Evolutionary conservation across 35 echinoderm and acorn worm genomes (phyloP), one percentile per base, ranked within the genome.

Genomic region (Eucidaris tribuloides): DNA sequence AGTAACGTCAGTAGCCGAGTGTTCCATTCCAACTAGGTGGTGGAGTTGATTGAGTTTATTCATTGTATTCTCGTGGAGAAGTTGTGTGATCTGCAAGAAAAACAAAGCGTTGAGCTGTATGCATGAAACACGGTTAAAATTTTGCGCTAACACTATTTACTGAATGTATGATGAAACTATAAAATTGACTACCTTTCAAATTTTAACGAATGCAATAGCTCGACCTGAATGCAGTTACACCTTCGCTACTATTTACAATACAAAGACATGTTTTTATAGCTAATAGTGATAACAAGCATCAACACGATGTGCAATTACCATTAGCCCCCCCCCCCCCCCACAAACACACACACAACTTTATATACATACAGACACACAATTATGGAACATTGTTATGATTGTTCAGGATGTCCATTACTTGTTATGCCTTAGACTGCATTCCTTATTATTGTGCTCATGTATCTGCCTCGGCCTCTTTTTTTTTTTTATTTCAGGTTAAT

Each of bases 1-100:
- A 34, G 96, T 70, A 27, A 80, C 83, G 68, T 83, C 43, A 19
- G 76, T 77, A 41, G 87, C 82, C 60, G 66, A 62, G 14, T 83
- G 63, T 37, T 66, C 55, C 76, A 89, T 84, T 32, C 82, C 78
- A 49, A 93, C 84, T 37, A 59, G 31, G 2, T 86, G 71, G 60
- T 99, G 90, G n/a, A 93, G 59, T 0, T 83, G 55, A 35, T 87
- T 78, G 62, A 99, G 62, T 22, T 89, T 89, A 17, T 74, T 79
- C 28, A 83, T 30, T 33, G 92, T 81, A 2, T 76, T 44, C 32
- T 41, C 65, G 3, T 86, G 80, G 3, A 97, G 50, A 11, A 80
- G 7, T 34, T 86, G 42, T 56, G 43, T 29, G 39, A 58, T 23
- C 91, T 92, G 84, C 33, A 70, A 82, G 24, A 76, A 4, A 68